A percentile compares a stretch with the other conserved stretches of the same genome.
Evolutionary conservation across 1,140 invertebrate species (phyloP).

Genomic region (Aphidius gifuensis): DNA sequence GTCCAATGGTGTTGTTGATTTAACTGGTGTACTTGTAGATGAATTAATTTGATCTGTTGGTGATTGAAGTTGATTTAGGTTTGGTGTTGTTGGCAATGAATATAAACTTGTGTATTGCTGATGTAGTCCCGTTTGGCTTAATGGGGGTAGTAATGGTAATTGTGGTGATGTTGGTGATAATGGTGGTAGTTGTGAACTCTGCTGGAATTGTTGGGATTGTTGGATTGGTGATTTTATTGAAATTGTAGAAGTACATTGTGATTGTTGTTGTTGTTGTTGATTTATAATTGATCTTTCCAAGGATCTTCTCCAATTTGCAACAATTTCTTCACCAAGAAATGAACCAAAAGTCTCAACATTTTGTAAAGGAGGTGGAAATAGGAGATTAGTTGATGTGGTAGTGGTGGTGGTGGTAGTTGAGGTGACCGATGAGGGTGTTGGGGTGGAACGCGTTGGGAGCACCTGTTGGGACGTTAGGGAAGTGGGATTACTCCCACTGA

Average conservation of each 20-base stretch:
- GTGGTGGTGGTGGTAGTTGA: constrained; percentile 52
- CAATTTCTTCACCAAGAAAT: constrained; percentile 73
- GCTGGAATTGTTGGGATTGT: constrained; percentile 25
- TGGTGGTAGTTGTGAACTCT: constrained; percentile 18
- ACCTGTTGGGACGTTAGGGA: constrained; percentile 52
- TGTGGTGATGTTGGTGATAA: too few relatives aligned
- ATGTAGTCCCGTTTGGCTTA: constrained; percentile 33
- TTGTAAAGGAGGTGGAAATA: constrained; percentile 61
- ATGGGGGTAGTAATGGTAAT: too few relatives aligned
- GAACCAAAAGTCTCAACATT: constrained; percentile 70
- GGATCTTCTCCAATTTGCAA: constrained; percentile 72
- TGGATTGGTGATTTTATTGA: constrained; percentile 32
- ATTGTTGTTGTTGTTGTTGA: constrained; percentile 48
- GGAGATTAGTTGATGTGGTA: constrained; percentile 55
- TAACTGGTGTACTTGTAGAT: constrained; percentile 39
- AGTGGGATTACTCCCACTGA: constrained; percentile 30
- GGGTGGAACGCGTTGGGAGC: constrained; percentile 49
- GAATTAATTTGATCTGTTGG: constrained; percentile 51
- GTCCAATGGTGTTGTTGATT: constrained; percentile 48
- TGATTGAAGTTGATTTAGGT: constrained; percentile 52
- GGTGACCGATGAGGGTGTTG: constrained; percentile 55
- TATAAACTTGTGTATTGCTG: constrained; percentile 34
- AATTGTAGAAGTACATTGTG: constrained; percentile 32
- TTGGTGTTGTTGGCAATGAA: constrained; percentile 36
- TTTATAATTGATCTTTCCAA: constrained; percentile 64